These are phyloP conservation scores for Linyphia triangularis DNA, from an alignment of 2,888 invertebrate genomes.

Conservation along the genomic window DNA sequence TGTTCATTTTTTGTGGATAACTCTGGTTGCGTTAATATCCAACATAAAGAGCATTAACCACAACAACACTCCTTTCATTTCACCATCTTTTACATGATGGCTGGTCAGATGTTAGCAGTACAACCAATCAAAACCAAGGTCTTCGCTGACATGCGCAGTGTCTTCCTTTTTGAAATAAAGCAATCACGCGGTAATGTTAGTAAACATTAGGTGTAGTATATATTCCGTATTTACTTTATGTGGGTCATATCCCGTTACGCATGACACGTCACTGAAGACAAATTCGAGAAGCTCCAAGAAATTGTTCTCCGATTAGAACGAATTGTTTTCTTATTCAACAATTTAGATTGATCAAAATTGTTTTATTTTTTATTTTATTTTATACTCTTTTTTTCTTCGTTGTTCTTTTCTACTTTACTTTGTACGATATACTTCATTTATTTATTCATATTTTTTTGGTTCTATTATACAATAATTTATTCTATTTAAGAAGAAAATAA, in stretches of 20 bases:
- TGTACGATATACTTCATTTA: too few species aligned
- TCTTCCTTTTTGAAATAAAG: conserved; percentile 19
- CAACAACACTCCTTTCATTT: conserved; percentile 5
- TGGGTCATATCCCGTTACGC: conserved; percentile 28
- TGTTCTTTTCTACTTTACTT: too few species aligned
- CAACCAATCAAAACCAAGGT: conserved; percentile 47
- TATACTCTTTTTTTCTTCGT: too few species aligned
- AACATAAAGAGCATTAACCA: neutral
- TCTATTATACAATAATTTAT: too few species aligned
- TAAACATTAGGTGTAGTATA: conserved; percentile 52
- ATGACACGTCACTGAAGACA: too few species aligned
- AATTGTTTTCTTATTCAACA: too few species aligned
- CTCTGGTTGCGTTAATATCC: neutral
- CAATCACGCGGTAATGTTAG: conserved; percentile 69
- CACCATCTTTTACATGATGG: conserved; percentile 51
- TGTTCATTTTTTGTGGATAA: conserved; percentile 38
- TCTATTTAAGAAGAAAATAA: too few species aligned
- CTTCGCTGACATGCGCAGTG: conserved; percentile 48
- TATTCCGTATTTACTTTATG: neutral
- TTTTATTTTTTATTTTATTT: too few species aligned
- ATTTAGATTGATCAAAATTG: too few species aligned
- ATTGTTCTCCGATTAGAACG: too few species aligned
- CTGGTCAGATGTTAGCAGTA: conserved; percentile 37
- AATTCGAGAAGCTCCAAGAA: too few species aligned
- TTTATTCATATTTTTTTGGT: too few species aligned